Conservation (phyloP, 2,797 vertebrate genomes). For the Parambassis ranga region DNA sequence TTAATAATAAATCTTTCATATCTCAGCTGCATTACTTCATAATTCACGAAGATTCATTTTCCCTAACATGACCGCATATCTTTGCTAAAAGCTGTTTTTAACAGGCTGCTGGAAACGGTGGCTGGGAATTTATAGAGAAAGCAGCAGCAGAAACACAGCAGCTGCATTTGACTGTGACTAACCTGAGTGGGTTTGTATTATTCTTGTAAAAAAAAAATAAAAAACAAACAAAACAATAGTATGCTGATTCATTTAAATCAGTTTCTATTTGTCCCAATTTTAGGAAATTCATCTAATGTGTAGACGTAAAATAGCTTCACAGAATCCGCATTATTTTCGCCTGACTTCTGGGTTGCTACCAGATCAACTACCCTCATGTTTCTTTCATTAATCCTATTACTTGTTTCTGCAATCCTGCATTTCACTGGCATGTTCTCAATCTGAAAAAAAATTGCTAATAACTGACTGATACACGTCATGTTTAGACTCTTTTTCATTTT, state of each 20-base stretch:
- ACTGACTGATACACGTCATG: neutral
- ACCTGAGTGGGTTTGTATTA: neutral
- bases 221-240: neutral
- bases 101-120: conserved; percentile 10
- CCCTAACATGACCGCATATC: neutral
- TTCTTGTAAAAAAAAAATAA: neutral
- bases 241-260: neutral
- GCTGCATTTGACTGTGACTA: conserved; percentile 2
- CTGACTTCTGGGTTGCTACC: neutral
- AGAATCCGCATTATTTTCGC: neutral
- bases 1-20: conserved; percentile 12
- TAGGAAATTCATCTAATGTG: neutral
- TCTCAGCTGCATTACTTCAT: no score
- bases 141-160: neutral
- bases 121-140: conserved; percentile 23
- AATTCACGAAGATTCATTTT: no score
- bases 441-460: neutral
- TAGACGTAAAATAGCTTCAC: neutral
- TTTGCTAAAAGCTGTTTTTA: conserved; percentile 20
- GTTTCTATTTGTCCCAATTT: no score
- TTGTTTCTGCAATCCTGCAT: neutral
- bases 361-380: neutral
- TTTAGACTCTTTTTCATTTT: no score
- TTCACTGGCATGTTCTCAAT: neutral
- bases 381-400: no score